Conservation (phyloP, 2,888 invertebrate species). For the Crossocerus cetratus region DNA sequence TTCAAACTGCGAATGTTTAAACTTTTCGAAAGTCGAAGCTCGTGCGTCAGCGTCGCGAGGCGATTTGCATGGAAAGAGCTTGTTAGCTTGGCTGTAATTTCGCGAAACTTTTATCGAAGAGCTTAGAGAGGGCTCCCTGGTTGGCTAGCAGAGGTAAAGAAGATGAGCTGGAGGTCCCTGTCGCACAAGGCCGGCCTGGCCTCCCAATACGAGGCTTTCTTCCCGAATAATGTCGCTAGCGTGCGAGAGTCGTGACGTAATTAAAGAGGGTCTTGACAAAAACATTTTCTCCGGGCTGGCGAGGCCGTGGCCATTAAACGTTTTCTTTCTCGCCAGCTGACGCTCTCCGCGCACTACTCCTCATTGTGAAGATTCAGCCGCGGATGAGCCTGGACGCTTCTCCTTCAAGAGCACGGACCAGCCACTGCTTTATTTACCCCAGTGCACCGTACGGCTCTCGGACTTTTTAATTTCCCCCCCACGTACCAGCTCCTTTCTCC, state of each 20-base stretch:
- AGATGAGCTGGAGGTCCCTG: too few species aligned
- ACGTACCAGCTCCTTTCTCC: too few species aligned
- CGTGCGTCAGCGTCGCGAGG: constrained; percentile 40
- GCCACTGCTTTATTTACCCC: neutral
- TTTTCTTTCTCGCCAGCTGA: constrained; percentile 56
- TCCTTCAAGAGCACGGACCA: neutral
- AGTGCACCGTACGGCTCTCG: neutral
- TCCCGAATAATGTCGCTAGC: constrained; percentile 47
- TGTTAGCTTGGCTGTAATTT: constrained; percentile 54
- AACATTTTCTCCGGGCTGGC: constrained; percentile 61
- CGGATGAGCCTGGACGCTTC: neutral
- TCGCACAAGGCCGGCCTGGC: too few species aligned
- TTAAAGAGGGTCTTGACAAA: constrained; percentile 62
- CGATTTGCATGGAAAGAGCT: constrained; percentile 59
- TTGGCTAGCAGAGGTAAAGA: neutral
- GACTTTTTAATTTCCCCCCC: too few species aligned
- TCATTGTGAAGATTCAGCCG: neutral
- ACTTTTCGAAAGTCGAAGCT: too few species aligned
- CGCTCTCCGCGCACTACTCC: constrained; percentile 38
- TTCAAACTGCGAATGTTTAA: too few species aligned
- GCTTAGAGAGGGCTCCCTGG: neutral
- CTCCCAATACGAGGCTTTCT: neutral
- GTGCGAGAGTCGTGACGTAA: constrained; percentile 57
- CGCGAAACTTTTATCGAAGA: constrained; percentile 51
- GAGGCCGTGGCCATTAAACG: constrained; percentile 62